Base-by-base conservation (phyloP, 2,797 vertebrate species). In the Pangasius mekongensis region DNA sequence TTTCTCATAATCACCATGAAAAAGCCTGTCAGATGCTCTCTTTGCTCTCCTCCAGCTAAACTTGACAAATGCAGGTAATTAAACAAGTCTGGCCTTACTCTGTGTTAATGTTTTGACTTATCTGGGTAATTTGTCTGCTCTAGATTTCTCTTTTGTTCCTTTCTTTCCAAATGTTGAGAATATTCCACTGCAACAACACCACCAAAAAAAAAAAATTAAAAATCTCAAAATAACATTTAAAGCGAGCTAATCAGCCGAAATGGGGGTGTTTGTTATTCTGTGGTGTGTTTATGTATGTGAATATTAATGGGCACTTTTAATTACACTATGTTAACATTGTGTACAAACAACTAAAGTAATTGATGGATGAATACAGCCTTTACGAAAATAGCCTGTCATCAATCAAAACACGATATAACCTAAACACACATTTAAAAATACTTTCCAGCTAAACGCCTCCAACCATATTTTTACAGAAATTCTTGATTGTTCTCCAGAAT, bases 41-140 rank as follows among this genome's bases (percentile, higher is more conserved):
- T 76, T 76, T 81, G 87, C 49, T 84, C 77, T 66, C 85, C 83
- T 77, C 76, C 47, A 88, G 33, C 64, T 84, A 62, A 54, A 88
- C 86, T 87, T 90, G 90, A 90, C 76, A 90, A 90, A 91, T 86
- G 86, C 83, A 90, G 85, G 88, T 91, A 89, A 91, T 92, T 93
- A 91, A 89, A 89, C 74, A 89, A 81, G 87, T 74, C 54, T 88
- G 87, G 88, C 58, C 83, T 66, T 86, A 86, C 58, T 89, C 77
- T 74, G 49, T 87, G 89, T 85, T 92, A 90, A 90, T 90, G 84
- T 89, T 92, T 91, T 89, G 89, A 89, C 89, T 92, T 36, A 3
- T 83, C 62, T 20, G 39, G 62, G 83, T 89, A 92, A 93, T 93
- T 92, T 91, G 82, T 89, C 71, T 91, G 18, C 60, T 71, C 73